These are phyloP conservation scores for Plectrocnemia conspersa DNA, from an alignment of 1,140 invertebrate genomes.

Conservation along the genomic window DNA sequence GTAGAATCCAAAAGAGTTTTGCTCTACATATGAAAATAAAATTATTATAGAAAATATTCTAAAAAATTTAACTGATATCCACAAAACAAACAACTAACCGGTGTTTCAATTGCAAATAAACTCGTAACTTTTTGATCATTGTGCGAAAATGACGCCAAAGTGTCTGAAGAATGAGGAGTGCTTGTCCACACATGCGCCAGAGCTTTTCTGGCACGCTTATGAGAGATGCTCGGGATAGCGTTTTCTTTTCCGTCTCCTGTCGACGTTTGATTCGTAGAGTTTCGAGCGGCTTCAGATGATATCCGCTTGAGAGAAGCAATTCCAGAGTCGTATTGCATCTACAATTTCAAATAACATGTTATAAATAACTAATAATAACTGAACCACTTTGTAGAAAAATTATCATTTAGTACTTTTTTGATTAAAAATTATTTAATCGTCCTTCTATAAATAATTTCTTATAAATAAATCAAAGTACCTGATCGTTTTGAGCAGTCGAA, in stretches of 20 bases:
- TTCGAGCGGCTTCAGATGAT: slow-evolving; percentile 55
- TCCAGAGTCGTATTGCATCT: slow-evolving; percentile 44
- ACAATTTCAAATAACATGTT: too few species aligned
- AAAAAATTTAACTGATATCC: background rate
- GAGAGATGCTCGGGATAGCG: slow-evolving; percentile 47
- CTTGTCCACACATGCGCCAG: slow-evolving; percentile 67
- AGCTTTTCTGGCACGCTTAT: slow-evolving; percentile 70
- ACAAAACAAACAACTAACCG: slow-evolving; percentile 56
- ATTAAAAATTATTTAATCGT: too few species aligned
- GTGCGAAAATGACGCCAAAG: slow-evolving; percentile 37
- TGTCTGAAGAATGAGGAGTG: slow-evolving; percentile 51
- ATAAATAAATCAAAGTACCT: slow-evolving; percentile 17
- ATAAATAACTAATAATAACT: too few species aligned
- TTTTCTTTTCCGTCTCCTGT: slow-evolving; percentile 61
- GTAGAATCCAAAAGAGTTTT: slow-evolving; percentile 78
- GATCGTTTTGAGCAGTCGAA: slow-evolving; percentile 15
- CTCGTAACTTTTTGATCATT: slow-evolving; percentile 44
- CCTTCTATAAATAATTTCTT: too few species aligned
- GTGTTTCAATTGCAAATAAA: slow-evolving; percentile 68
- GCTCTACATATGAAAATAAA: slow-evolving; percentile 58
- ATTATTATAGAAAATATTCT: background rate
- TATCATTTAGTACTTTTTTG: too few species aligned
- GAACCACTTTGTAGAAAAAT: too few species aligned
- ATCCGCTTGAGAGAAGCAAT: slow-evolving; percentile 53
- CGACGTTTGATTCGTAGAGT: slow-evolving; percentile 41